Percentiles rank a stretch among this genome's conserved stretches.
Evolutionary conservation across 2,797 vertebrate species (phyloP).

Genomic region (Sebastes paucispinis): DNA sequence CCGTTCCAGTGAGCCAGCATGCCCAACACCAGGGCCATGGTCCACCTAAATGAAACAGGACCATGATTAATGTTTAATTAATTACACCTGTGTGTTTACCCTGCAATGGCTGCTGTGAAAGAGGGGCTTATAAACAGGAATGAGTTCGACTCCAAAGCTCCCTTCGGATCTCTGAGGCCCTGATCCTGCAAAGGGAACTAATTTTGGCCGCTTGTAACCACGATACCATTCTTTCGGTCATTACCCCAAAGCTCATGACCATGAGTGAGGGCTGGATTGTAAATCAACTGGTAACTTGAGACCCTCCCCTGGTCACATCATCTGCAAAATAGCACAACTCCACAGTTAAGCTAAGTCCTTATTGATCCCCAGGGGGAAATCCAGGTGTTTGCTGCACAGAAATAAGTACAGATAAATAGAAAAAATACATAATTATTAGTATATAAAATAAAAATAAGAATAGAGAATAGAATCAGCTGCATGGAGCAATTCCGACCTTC

Average conservation of each 20-base stretch:
- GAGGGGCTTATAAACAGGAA: background rate
- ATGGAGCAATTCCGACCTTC: background rate
- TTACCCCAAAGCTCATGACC: background rate
- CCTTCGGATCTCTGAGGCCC: background rate
- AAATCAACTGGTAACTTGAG: conserved; percentile 20
- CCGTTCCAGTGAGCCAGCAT: no score
- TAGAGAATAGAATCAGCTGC: background rate
- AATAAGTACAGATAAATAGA: background rate
- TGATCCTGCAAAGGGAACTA: background rate
- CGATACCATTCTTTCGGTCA: background rate
- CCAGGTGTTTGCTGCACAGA: background rate
- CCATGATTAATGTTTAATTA: no score
- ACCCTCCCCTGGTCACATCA: background rate
- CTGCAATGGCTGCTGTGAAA: no score
- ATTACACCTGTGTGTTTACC: no score
- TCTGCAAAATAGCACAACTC: background rate
- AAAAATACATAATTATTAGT: background rate
- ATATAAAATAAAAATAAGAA: background rate
- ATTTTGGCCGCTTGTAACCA: background rate
- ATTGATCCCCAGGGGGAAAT: background rate
- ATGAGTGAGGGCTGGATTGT: background rate
- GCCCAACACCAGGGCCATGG: no score
- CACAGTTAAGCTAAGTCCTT: background rate
- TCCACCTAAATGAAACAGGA: no score
- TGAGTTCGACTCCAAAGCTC: background rate